These are phyloP conservation scores for Phallusia fumigata DNA, from an alignment of 23 tunicate species.

Conservation along the genomic window DNA sequence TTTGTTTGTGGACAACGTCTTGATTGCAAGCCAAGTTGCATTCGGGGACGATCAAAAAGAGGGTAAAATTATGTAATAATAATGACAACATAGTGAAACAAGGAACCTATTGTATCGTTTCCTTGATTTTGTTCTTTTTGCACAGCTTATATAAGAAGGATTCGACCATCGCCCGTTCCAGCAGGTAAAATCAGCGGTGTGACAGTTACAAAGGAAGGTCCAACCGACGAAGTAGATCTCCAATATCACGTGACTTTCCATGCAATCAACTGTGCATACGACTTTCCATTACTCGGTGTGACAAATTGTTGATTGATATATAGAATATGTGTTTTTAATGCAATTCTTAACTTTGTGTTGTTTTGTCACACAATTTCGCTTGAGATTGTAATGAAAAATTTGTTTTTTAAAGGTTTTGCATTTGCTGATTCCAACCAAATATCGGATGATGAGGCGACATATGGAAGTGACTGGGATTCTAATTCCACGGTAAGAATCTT, in stretches of 20 bases:
- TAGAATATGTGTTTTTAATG: no score
- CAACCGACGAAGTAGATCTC: background rate
- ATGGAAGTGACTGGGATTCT: background rate
- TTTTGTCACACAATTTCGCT: no score
- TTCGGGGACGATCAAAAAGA: background rate
- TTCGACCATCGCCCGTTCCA: constrained; percentile 55
- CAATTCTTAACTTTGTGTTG: no score
- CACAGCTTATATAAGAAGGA: background rate
- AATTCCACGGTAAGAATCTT: background rate
- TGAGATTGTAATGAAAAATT: no score
- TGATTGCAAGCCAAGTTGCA: constrained; percentile 23
- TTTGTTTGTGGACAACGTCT: constrained; percentile 41
- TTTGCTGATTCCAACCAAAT: background rate
- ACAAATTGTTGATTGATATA: no score
- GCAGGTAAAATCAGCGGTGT: constrained; percentile 29
- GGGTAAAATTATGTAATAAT: background rate
- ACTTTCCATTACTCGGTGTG: constrained; percentile 74
- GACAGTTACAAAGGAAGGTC: constrained; percentile 22
- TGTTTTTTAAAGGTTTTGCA: background rate
- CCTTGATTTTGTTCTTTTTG: background rate
- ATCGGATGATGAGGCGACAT: background rate
- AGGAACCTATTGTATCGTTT: background rate
- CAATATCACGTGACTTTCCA: constrained; percentile 26
- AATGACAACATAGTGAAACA: no score
- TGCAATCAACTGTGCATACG: constrained; percentile 67